Conservation (phyloP, 2,888 invertebrate species). For the Falcaria lacertinaria region DNA sequence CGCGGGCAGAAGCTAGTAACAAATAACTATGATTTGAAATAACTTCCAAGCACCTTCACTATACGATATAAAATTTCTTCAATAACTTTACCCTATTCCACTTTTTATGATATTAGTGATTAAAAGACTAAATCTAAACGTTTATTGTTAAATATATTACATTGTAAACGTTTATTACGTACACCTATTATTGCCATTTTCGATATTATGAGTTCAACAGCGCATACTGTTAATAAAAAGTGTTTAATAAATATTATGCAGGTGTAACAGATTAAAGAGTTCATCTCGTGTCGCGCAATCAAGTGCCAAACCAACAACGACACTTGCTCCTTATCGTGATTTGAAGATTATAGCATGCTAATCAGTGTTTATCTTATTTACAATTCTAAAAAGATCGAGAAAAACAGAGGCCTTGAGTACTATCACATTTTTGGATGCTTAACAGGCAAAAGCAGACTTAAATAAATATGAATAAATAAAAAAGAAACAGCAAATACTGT, state of each 20-base stretch:
- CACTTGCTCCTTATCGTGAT: slow-evolving; percentile 51
- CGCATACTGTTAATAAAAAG: slow-evolving; percentile 29
- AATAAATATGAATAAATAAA: slow-evolving; percentile 48
- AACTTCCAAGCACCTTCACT: slow-evolving; percentile 57
- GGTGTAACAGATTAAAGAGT: slow-evolving; percentile 45
- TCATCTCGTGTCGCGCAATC: slow-evolving; percentile 31
- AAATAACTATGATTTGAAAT: slow-evolving; percentile 12
- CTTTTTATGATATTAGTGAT: slow-evolving; percentile 47
- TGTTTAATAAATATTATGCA: slow-evolving; percentile 47
- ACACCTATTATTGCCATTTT: slow-evolving; percentile 74
- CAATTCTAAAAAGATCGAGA: slow-evolving; percentile 63
- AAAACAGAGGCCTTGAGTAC: slow-evolving; percentile 61
- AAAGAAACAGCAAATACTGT: slow-evolving; percentile 53
- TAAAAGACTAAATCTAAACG: slow-evolving; percentile 54
- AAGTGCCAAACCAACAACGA: too few species aligned
- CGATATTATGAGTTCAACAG: slow-evolving; percentile 48
- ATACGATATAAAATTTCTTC: slow-evolving; percentile 44
- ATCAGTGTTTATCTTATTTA: slow-evolving; percentile 69
- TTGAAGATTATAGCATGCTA: slow-evolving; percentile 52
- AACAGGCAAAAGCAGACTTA: slow-evolving; percentile 71
- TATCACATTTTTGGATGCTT: slow-evolving; percentile 69
- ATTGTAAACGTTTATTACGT: slow-evolving; percentile 64
- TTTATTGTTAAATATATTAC: slow-evolving; percentile 63
- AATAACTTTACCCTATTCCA: slow-evolving; percentile 58
- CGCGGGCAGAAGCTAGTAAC: too few species aligned